A percentile compares a stretch with the other conserved stretches of the same genome.
phyloP scores from a whole-genome alignment of 2,888 invertebrate genomes.

The Baronia brevicornis region DNA sequence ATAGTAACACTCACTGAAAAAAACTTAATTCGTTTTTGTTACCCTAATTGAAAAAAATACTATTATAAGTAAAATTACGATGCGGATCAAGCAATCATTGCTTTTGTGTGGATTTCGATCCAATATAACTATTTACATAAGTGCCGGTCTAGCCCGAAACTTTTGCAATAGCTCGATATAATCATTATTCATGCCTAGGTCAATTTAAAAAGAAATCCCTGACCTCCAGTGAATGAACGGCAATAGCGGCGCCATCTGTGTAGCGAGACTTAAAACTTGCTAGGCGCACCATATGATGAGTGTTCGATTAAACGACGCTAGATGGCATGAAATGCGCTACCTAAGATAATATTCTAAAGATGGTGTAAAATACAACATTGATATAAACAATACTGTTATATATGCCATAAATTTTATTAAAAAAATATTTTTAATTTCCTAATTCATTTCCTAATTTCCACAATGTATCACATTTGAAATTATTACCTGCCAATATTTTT shows the following conservation, averaged over 20 bases:
- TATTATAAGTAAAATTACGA: not conserved
- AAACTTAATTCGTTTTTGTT: no score
- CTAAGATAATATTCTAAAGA: not conserved
- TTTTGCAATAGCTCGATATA: slow-evolving; percentile 5
- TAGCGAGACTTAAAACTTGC: slow-evolving; percentile 19
- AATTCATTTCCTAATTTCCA: no score
- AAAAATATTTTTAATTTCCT: no score
- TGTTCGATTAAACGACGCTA: slow-evolving; percentile 24
- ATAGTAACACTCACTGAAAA: no score
- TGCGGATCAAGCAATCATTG: not conserved
- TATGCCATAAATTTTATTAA: no score
- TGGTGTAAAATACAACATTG: no score
- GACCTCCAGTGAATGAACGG: slow-evolving; percentile 6
- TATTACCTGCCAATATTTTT: no score
- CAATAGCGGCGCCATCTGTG: slow-evolving; percentile 36
- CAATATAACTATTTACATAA: not conserved
- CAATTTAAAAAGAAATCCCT: slow-evolving; percentile 14
- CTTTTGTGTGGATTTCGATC: not conserved
- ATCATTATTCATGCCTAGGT: slow-evolving; percentile 9
- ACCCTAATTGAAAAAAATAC: no score
- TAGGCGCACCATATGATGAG: slow-evolving; percentile 11
- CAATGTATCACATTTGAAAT: no score
- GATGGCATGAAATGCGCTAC: slow-evolving; percentile 35
- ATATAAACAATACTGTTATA: slow-evolving; percentile 2
- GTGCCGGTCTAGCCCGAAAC: not conserved